These are phyloP conservation scores for Drosophila hawaiiensis DNA, from an alignment of 2,888 invertebrate species.

Conservation along the genomic window DNA sequence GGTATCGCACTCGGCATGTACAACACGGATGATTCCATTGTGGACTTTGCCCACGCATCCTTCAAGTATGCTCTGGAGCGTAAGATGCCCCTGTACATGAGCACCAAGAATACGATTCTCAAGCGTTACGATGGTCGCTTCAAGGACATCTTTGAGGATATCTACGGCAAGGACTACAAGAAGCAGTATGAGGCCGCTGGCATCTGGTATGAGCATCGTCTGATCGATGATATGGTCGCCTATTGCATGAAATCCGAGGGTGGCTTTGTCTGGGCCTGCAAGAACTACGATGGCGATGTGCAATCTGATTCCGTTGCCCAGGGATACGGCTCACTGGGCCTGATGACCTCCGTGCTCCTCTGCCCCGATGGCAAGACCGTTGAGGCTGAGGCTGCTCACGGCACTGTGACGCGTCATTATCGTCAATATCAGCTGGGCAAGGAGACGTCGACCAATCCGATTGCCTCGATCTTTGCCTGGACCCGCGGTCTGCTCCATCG, in stretches of 20 bases:
- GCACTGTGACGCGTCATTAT: conserved; percentile 97
- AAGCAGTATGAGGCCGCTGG: conserved; percentile 92
- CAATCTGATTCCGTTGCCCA: conserved; percentile 99
- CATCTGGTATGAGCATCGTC: conserved; percentile 98
- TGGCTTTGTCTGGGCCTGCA: conserved; percentile 99
- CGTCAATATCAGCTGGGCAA: conserved; percentile 96
- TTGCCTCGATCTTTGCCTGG: conserved; percentile 99
- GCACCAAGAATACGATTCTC: conserved; percentile 98
- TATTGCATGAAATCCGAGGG: conserved; percentile 99
- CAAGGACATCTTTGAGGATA: conserved; percentile 98
- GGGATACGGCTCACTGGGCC: conserved; percentile 97
- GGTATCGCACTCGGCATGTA: conserved; percentile 98
- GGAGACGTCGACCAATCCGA: conserved; percentile 99
- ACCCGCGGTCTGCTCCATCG: conserved; percentile 96
- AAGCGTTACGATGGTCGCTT: conserved; percentile 98
- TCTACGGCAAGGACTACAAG: conserved; percentile 96
- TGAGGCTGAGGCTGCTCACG: conserved; percentile 99
- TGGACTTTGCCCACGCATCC: conserved; percentile 97
- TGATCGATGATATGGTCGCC: conserved; percentile 99
- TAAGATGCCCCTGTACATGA: conserved; percentile 95
- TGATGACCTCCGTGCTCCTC: conserved; percentile 98
- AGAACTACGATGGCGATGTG: conserved; percentile 99
- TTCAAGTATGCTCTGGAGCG: conserved; percentile 95
- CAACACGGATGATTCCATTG: conserved; percentile 97
- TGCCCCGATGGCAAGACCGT: conserved; percentile 99